Conservation (phyloP, 1,140 invertebrate species). For the Caenorhabditis remanei region DNA sequence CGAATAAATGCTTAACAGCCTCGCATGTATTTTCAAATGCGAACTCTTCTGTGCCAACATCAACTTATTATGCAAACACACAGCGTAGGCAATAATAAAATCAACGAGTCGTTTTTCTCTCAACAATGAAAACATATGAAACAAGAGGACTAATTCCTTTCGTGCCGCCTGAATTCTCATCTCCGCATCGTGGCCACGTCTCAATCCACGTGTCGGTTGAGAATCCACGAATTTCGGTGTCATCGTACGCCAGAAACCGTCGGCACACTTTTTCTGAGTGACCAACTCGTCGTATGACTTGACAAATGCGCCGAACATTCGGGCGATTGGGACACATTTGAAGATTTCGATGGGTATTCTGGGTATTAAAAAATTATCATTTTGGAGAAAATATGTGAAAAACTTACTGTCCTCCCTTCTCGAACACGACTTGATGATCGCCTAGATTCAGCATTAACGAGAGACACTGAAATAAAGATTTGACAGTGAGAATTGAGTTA, state of each 20-base stretch:
- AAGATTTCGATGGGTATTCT: constrained; percentile 7
- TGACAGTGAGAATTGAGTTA: too few species aligned
- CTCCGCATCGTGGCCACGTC: not conserved
- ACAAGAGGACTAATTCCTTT: not conserved
- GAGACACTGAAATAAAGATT: not conserved
- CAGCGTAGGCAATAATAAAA: not conserved
- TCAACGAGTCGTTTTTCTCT: not conserved
- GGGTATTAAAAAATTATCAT: not conserved
- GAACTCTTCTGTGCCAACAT: not conserved
- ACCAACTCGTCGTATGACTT: not conserved
- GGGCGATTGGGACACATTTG: constrained; percentile 11
- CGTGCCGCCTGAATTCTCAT: not conserved
- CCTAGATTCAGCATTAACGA: not conserved
- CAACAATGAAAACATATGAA: not conserved
- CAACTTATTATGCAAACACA: constrained; percentile 1
- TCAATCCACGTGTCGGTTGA: constrained; percentile 8
- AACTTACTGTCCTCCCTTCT: constrained; percentile 32
- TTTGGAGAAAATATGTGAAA: not conserved
- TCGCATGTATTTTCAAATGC: constrained; percentile 8
- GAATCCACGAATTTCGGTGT: not conserved
- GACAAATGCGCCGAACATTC: constrained; percentile 11
- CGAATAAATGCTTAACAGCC: not conserved
- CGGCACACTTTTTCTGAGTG: constrained; percentile 20
- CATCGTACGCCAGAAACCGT: constrained; percentile 19
- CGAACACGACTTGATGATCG: not conserved